Evolutionary conservation across 2,797 vertebrate species (phyloP), one percentile per base, ranked within the genome.

Genomic region (Glossophaga mutica): DNA sequence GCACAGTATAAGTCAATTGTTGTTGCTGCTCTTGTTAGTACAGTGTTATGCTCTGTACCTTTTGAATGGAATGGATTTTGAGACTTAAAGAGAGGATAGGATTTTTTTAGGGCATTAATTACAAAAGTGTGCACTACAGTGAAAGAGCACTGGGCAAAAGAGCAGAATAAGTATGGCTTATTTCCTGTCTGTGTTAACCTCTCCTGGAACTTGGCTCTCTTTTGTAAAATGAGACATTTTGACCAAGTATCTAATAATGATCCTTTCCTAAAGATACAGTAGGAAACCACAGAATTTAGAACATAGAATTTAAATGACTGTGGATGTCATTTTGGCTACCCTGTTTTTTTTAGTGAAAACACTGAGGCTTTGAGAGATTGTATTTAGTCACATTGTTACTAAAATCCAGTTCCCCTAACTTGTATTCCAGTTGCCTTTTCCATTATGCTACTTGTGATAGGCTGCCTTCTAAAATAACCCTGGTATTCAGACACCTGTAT

Each of bases 171-270:
- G 5, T 42, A 59, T 68, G 42, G 14, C 18, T 83, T 70, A 44
- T 37, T 70, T 34, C 59, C 50, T 76, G 32, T 68, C 42, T 82
- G 22, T 68, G 34, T 88, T 95, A 82, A 76, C 70, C 22, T 46
- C 85, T 86, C 52, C 22, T 73, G 44, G 18, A 78, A 71, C 34
- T 55, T 2, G 5, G 19, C 15, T 57, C 29, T 71, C 7, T 87
- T 78, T 71, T 91, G 67, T 91, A 67, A 82, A 95, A 76, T 82
- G 39, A 82, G n/a, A 46, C 57, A 57, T 57, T 91, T 91, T 82
- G 46, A 57, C 57, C 32, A 67, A 55, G 3, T 82, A 74, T 46
- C 46, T 95, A 46, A 87, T 82, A 48, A 76, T 86, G 70, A 70
- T 78, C 52, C 24, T 94, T 81, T 82, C 48, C 68, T 68, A 87